A percentile compares a stretch with the other conserved stretches of the same genome.
phyloP scores from a whole-genome alignment of 2,113 vertebrate genomes.

The Budorcas taxicolor region DNA sequence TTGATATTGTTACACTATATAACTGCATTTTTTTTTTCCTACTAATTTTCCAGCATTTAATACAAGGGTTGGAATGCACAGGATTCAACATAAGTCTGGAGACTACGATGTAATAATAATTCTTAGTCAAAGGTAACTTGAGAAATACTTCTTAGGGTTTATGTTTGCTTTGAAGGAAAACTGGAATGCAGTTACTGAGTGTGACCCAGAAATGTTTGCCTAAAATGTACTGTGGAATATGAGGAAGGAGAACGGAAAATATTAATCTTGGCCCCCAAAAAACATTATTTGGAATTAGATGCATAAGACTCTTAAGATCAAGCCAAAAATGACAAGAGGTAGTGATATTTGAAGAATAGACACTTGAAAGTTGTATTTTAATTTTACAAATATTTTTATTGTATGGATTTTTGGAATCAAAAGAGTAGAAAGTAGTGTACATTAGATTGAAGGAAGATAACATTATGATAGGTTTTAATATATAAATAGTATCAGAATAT shows the following conservation, averaged over 20 bases:
- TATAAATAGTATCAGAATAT: constrained; percentile 3
- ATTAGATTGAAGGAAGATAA: neutral
- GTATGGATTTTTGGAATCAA: neutral
- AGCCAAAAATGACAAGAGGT: neutral
- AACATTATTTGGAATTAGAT: neutral
- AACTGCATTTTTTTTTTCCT: neutral
- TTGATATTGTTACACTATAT: neutral
- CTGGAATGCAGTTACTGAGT: neutral
- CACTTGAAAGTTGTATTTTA: neutral
- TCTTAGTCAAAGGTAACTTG: neutral
- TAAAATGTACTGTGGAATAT: neutral
- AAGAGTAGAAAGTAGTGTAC: neutral
- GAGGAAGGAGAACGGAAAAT: neutral
- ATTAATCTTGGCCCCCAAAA: neutral
- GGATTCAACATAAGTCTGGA: neutral
- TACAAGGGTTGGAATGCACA: neutral
- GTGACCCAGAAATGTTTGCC: neutral
- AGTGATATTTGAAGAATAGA: neutral
- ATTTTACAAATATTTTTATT: neutral
- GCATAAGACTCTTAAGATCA: neutral
- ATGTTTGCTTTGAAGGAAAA: neutral
- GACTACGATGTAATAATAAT: neutral
- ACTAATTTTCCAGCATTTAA: neutral
- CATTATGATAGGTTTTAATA: neutral
- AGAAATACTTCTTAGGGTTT: neutral